A percentile compares a stretch with the other conserved stretches of the same genome.
phyloP scores from a whole-genome alignment of 2,888 invertebrate species.

The Rhopalosiphum nymphaeae region DNA sequence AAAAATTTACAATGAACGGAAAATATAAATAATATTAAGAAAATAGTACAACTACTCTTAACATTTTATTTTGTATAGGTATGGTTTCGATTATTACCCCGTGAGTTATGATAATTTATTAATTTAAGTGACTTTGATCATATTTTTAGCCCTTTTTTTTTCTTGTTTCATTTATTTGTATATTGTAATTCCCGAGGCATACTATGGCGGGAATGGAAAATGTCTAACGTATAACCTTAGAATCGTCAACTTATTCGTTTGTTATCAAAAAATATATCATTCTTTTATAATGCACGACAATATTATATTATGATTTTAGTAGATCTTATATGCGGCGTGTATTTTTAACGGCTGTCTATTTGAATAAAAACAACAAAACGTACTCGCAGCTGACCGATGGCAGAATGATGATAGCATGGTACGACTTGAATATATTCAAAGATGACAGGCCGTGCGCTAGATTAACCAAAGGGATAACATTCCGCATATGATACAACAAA shows the following conservation, averaged over 20 bases:
- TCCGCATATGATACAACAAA: background rate
- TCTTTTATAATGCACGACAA: background rate
- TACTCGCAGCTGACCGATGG: background rate
- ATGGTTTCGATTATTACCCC: background rate
- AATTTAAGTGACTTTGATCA: background rate
- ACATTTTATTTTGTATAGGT: background rate
- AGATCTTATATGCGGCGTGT: background rate
- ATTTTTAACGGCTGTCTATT: background rate
- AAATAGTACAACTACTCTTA: background rate
- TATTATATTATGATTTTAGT: background rate
- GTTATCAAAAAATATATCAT: background rate
- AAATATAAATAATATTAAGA: background rate
- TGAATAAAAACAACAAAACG: background rate
- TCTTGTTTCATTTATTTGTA: background rate
- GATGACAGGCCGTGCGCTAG: background rate
- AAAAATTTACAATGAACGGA: background rate
- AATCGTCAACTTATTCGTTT: background rate
- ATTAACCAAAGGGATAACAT: background rate
- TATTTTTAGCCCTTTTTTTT: background rate
- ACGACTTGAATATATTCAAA: background rate
- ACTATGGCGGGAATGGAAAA: background rate
- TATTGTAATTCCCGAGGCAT: background rate
- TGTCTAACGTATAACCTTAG: background rate
- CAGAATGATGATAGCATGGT: background rate
- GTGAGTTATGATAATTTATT: background rate